phyloP scores from a whole-genome alignment of 2,113 vertebrate species.

The Megaceryle torquata region DNA sequence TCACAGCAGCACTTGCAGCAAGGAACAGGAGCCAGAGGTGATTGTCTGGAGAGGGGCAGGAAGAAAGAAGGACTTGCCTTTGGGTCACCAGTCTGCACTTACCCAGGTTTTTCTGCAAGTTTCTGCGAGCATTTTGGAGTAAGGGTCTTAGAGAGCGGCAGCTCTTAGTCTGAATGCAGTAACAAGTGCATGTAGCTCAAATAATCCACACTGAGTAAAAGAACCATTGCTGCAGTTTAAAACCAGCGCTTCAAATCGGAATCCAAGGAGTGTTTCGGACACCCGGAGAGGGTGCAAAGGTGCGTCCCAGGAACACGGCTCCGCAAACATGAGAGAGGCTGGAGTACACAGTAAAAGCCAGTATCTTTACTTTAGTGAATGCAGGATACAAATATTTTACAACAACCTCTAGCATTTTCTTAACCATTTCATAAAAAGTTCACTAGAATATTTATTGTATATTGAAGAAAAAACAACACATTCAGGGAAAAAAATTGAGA shows the following conservation, averaged over 20 bases:
- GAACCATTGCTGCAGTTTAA: background rate
- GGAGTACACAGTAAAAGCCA: slow-evolving; percentile 94
- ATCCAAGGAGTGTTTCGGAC: fast-evolving
- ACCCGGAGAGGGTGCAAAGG: too few species aligned
- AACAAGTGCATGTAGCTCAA: fast-evolving
- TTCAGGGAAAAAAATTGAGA: slow-evolving; percentile 93
- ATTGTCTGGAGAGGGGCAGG: background rate
- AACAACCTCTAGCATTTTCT: slow-evolving; percentile 98
- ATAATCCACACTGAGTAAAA: fast-evolving
- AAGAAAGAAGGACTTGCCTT: background rate
- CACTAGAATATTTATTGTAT: slow-evolving; percentile 98
- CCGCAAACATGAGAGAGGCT: slow-evolving; percentile 80
- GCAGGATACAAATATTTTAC: slow-evolving; percentile 98
- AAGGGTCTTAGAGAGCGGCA: background rate
- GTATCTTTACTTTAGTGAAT: slow-evolving; percentile 98
- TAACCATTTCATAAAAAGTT: slow-evolving; percentile 98
- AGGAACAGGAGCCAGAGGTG: fast-evolving
- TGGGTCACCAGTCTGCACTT: fast-evolving
- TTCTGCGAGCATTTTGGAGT: fast-evolving
- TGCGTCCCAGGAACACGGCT: fast-evolving
- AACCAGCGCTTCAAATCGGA: fast-evolving
- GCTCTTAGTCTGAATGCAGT: fast-evolving
- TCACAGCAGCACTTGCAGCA: background rate
- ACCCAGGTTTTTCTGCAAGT: fast-evolving
- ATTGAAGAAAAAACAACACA: slow-evolving; percentile 98